phyloP scores from a whole-genome alignment of 1,140 invertebrate species.

The Maconellicoccus hirsutus region DNA sequence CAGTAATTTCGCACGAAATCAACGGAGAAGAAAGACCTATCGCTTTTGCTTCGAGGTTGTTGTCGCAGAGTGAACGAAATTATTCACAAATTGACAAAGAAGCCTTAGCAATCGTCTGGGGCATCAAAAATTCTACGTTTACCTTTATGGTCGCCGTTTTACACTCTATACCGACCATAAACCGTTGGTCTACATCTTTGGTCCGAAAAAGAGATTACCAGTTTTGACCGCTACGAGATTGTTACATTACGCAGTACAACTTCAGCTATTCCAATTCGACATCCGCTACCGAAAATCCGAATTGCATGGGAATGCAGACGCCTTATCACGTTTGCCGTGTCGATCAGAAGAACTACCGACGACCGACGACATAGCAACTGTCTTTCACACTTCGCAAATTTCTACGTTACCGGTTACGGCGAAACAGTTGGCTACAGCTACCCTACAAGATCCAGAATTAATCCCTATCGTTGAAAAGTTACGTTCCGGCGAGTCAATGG shows the following conservation, averaged over 20 bases:
- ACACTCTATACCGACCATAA: conserved; percentile 12
- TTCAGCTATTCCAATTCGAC: conserved; percentile 24
- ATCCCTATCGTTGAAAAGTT: too few relatives aligned
- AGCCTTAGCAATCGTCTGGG: conserved; percentile 36
- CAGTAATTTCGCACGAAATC: conserved; percentile 37
- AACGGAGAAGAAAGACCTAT: conserved; percentile 36
- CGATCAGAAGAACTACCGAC: background rate
- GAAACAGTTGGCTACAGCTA: background rate
- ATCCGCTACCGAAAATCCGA: conserved; percentile 22
- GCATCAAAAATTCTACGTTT: conserved; percentile 35
- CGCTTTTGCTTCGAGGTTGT: conserved; percentile 36
- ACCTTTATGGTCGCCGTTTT: conserved; percentile 13
- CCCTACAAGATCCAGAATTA: background rate
- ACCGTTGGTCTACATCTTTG: conserved; percentile 23
- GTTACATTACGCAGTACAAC: conserved; percentile 21
- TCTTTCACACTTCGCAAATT: background rate
- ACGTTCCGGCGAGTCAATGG: conserved; percentile 14
- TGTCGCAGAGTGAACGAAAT: conserved; percentile 31
- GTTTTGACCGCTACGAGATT: conserved; percentile 10
- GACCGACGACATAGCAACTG: background rate
- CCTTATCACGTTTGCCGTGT: conserved; percentile 16
- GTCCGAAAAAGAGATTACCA: conserved; percentile 17
- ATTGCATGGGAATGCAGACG: conserved; percentile 23
- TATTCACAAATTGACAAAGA: conserved; percentile 39
- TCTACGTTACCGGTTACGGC: background rate